Evolutionary conservation across 2,888 invertebrate species (phyloP), one percentile per base, ranked within the genome.

Genomic region (Elegia similella): DNA sequence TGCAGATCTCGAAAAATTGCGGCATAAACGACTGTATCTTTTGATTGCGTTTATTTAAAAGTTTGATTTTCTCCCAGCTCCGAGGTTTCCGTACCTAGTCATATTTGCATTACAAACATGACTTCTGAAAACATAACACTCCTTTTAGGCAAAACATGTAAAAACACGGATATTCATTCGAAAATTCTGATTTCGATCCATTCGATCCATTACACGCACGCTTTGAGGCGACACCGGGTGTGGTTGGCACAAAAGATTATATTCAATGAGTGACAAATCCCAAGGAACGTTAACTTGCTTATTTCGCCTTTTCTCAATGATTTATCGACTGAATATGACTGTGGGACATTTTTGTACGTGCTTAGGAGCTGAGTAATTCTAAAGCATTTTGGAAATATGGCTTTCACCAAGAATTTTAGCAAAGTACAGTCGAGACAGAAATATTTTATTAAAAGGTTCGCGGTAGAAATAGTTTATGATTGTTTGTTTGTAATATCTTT

Each of bases 201-300:
- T 32, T 32, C 32, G 32, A 32, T 34, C 8, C 38, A n/a, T n/a
- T 38, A 12, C n/a, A 12, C 38, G 38, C 3, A 38, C 10, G n/a
- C 5, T 38, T 38, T 38, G 12, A 2, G n/a, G n/a, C 3, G 38
- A 38, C n/a, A 38, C 12, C 38, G 38, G 12, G 10, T 38, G 1
- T 17, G 44, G 44, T 44, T 17, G 44, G 10, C 44, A 16, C 44
- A 17, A 46, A 38, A 46, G 17, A 46, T n/a, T 23, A 46, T 46
- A 46, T 46, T 46, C 46, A 46, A 46, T 29, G 46, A 46, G 44
- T 23, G 23, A 23, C 10, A 44, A 44, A 46, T 46, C 10, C n/a
- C 46, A 10, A 23, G 23, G 46, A 46, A 23, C 23, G 12, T 46
- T 23, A 23, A 23, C 5, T 16, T 1, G 46, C 46, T 46, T 17